phyloP scores from a whole-genome alignment of 1,140 invertebrate species.

The Papilio aristodemus region DNA sequence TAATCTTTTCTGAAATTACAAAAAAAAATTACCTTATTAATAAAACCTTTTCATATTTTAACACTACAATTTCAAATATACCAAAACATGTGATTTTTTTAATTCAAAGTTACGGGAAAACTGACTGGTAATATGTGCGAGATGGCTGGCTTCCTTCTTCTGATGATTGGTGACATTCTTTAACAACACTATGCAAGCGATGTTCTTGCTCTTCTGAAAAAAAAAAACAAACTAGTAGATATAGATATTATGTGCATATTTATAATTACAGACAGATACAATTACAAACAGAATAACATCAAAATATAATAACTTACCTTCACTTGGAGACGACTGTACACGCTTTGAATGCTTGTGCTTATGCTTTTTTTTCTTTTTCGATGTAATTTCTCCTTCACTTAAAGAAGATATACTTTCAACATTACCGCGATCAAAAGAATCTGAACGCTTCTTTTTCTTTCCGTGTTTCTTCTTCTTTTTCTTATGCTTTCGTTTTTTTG shows the following conservation, averaged over 20 bases:
- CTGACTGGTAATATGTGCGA: slow-evolving; percentile 74
- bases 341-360: slow-evolving; percentile 73
- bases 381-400: slow-evolving; percentile 67
- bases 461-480: slow-evolving; percentile 78
- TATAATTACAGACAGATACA: too few species aligned
- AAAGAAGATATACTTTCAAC: slow-evolving; percentile 54
- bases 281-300: too few species aligned
- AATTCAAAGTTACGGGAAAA: background rate
- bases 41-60: too few species aligned
- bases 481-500: slow-evolving; percentile 77
- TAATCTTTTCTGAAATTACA: slow-evolving; percentile 60
- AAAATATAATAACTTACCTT: slow-evolving; percentile 46
- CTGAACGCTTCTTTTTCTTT: slow-evolving; percentile 70
- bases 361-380: slow-evolving; percentile 72
- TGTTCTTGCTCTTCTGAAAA: slow-evolving; percentile 52
- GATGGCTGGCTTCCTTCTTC: slow-evolving; percentile 58
- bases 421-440: slow-evolving; percentile 54
- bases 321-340: slow-evolving; percentile 50
- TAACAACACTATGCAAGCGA: slow-evolving; percentile 69
- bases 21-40: too few species aligned
- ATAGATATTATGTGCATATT: too few species aligned
- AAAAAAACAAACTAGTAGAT: too few species aligned
- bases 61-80: too few species aligned
- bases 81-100: too few species aligned
- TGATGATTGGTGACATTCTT: slow-evolving; percentile 63